Base-by-base conservation (phyloP, 2,113 vertebrate genomes). In the Tenrec ecaudatus region DNA sequence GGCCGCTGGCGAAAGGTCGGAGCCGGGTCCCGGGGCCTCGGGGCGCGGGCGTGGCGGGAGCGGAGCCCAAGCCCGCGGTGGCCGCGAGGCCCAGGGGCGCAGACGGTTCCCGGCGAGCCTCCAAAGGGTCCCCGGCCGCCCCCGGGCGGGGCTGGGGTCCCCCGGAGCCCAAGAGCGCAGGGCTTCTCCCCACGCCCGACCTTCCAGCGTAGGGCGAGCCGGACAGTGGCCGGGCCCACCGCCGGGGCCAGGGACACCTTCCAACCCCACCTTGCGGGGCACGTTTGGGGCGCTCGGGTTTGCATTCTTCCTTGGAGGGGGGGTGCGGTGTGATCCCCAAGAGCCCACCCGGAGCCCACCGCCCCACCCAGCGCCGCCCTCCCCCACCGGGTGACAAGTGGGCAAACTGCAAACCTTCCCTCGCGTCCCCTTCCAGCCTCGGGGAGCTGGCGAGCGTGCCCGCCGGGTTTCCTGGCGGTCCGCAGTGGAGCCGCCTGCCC, bases 291-390 rank as follows among this genome's bases (percentile, higher is more conserved):
- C 29, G 22, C 69, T 6, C 2, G 71, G 64, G 33, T 19, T 81
- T 36, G 87, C 78, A 75, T 47, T 43, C 33, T 33, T 57, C 78
- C 3, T 89, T 85, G 69, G 82, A 64, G 92, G 91, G 91, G 90
- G 92, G 78, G 82, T 89, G 57, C 82, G 87, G 47, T 53, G 47
- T 14, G 47, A 53, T 53, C 47, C 47, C 47, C 47, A 53, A 53
- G 47, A 53, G 86, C 89, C 87, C 95, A 91, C 92, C 89, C 95
- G 84, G 80, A 86, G 86, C 86, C 88, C 77, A 14, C 73, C 38
- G 90, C 94, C 92, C 92, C 93, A 88, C 90, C 94, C 96, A 81
- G 29, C 9, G 43, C 85, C 75, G 31, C 85, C 88, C 69, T 94
- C 23, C 58, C 60, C 22, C n/a, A 38, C 88, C 9, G 14, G 14